Conservation (phyloP, 2,113 vertebrate genomes). For the Acanthochromis polyacanthus region DNA sequence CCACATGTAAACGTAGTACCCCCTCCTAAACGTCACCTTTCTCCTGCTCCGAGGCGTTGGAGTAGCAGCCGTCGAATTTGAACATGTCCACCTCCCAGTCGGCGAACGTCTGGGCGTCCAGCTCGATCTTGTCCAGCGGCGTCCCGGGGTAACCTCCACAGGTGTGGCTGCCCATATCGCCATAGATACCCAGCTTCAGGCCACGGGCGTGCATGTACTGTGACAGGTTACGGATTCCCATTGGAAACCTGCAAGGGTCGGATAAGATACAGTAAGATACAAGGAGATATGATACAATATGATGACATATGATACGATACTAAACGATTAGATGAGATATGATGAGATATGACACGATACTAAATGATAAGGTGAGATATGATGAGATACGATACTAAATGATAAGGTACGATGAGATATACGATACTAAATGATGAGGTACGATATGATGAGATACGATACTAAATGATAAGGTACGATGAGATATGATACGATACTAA, state of each 20-base stretch:
- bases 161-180: slow-evolving; percentile 90
- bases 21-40: slow-evolving; percentile 76
- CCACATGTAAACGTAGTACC: background rate
- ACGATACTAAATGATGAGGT: too few species aligned
- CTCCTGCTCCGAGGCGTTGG: slow-evolving; percentile 81
- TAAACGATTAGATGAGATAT: too few species aligned
- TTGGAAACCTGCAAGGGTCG: slow-evolving; percentile 86
- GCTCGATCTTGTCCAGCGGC: slow-evolving; percentile 84
- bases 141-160: slow-evolving; percentile 93
- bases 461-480: too few species aligned
- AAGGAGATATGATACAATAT: too few species aligned
- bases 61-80: slow-evolving; percentile 95
- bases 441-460: too few species aligned
- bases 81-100: slow-evolving; percentile 96
- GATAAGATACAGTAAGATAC: background rate
- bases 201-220: slow-evolving; percentile 91
- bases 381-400: too few species aligned
- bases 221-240: slow-evolving; percentile 89
- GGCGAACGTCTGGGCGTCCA: slow-evolving; percentile 91
- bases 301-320: too few species aligned
- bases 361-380: too few species aligned
- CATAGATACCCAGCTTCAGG: slow-evolving; percentile 95
- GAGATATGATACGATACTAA: too few species aligned
- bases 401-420: too few species aligned
- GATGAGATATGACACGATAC: too few species aligned